Evolutionary conservation across 1,140 invertebrate species (phyloP).

Genomic region (Drosophila mojavensis): DNA sequence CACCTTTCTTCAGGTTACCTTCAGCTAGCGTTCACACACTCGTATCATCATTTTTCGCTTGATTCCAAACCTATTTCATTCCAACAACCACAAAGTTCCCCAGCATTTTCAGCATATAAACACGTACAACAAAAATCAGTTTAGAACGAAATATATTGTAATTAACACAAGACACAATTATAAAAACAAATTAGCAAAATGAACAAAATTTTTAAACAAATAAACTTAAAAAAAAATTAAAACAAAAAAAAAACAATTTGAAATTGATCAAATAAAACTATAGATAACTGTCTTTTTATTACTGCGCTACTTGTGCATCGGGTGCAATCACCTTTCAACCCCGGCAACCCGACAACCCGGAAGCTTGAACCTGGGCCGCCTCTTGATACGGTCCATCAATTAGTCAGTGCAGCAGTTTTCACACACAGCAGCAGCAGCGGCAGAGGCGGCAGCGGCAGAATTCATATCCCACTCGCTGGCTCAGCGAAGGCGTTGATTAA

Average conservation of each 20-base stretch:
- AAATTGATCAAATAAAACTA: constrained; percentile 74
- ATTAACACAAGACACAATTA: constrained; percentile 75
- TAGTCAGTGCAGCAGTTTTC: not conserved
- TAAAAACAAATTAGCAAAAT: constrained; percentile 80
- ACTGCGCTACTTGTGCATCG: not conserved
- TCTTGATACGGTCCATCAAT: constrained; percentile 42
- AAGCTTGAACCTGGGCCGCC: constrained; percentile 34
- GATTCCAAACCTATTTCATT: constrained; percentile 36
- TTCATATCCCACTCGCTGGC: constrained; percentile 16
- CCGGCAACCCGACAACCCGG: constrained; percentile 30
- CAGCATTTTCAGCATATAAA: constrained; percentile 52
- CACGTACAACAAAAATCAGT: constrained; percentile 70
- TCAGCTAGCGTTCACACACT: constrained; percentile 9
- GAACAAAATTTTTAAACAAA: constrained; percentile 83
- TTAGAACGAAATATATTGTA: constrained; percentile 79
- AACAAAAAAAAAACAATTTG: constrained; percentile 57
- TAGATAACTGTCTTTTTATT: constrained; percentile 24
- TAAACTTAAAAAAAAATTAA: constrained; percentile 69
- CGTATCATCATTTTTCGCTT: constrained; percentile 31
- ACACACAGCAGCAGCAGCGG: too few relatives aligned
- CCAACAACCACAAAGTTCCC: constrained; percentile 29
- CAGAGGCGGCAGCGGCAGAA: not conserved
- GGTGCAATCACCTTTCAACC: not conserved
- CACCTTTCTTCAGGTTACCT: constrained; percentile 41
- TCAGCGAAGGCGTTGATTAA: constrained; percentile 27